phyloP scores from a whole-genome alignment of 2,113 vertebrate genomes.

The Oreotrochilus melanogaster region DNA sequence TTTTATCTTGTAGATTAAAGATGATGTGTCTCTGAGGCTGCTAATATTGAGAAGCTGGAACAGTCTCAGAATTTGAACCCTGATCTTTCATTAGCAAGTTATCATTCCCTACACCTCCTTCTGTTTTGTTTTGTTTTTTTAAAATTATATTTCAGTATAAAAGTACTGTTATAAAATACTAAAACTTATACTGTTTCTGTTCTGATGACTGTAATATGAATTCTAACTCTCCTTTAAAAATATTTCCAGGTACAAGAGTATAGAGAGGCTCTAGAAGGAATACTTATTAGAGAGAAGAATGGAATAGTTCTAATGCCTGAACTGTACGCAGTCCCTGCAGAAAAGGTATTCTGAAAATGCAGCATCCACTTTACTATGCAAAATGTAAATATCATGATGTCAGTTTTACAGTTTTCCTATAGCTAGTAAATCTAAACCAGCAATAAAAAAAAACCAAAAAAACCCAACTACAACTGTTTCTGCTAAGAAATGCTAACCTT shows the following conservation, averaged over 20 bases:
- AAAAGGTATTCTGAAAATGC: conserved; percentile 83
- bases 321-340: conserved; percentile 89
- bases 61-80: neutral
- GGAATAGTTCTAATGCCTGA: conserved; percentile 94
- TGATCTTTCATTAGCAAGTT: neutral
- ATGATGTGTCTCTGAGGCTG: neutral
- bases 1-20: neutral
- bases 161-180: neutral
- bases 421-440: neutral
- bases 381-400: neutral
- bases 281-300: conserved; percentile 91
- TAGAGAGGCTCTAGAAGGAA: conserved; percentile 91
- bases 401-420: neutral
- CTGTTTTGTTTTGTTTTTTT: neutral
- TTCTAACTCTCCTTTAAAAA: neutral
- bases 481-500: neutral
- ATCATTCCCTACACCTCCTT: rapidly evolving
- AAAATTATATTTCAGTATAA: neutral
- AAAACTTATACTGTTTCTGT: neutral
- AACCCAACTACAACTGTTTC: neutral
- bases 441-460: neutral
- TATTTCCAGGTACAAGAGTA: conserved; percentile 92
- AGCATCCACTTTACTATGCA: neutral
- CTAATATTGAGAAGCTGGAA: neutral
- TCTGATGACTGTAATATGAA: neutral